A percentile compares a stretch with the other conserved stretches of the same genome.
Conservation (phyloP, 2,113 vertebrate species). For the Todiramphus saurophagus region DNA sequence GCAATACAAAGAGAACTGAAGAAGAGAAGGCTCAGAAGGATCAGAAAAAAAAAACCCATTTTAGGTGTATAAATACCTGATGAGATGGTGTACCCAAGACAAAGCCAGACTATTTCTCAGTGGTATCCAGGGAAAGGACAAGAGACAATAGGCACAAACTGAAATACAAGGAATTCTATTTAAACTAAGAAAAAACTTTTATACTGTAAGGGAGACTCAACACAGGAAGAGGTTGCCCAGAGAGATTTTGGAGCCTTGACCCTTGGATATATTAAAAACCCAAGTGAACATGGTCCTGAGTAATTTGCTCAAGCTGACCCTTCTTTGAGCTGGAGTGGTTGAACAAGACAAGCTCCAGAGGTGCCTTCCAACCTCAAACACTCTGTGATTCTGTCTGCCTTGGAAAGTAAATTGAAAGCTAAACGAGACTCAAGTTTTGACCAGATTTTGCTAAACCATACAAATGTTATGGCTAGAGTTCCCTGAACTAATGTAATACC, state of each 20-base stretch:
- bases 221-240: neutral
- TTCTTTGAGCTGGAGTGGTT: neutral
- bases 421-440: neutral
- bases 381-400: neutral
- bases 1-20: neutral
- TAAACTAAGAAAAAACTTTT: neutral
- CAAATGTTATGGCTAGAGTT: neutral
- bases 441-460: neutral
- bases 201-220: neutral
- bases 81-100: neutral
- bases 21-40: neutral
- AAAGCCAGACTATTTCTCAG: neutral
- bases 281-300: neutral
- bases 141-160: neutral
- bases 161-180: neutral
- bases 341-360: neutral
- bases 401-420: neutral
- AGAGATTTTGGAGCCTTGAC: neutral
- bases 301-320: neutral
- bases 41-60: too few relatives aligned
- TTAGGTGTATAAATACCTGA: too few relatives aligned
- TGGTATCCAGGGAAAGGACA: neutral
- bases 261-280: neutral
- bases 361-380: neutral
- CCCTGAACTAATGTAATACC: neutral